phyloP scores from a whole-genome alignment of 2,113 vertebrate genomes.

The Lates calcarifer region DNA sequence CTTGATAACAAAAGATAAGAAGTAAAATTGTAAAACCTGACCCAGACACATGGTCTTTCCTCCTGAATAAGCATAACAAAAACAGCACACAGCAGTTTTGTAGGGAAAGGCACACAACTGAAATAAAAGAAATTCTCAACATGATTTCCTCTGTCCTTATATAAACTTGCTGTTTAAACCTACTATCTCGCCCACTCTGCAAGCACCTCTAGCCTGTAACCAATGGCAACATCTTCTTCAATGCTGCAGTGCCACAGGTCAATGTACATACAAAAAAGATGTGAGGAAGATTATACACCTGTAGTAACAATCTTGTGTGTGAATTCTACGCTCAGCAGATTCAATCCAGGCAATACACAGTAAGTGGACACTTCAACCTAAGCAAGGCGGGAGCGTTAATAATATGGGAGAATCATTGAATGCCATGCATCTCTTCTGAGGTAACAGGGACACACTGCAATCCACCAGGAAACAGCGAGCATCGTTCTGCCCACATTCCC shows the following conservation, averaged over 20 bases:
- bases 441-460: constrained; percentile 63
- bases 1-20: constrained; percentile 7
- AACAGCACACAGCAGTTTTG: constrained; percentile 15
- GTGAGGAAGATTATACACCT: constrained; percentile 24
- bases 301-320: constrained; percentile 26
- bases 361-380: constrained; percentile 29
- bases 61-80: constrained; percentile 3
- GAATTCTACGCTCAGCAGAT: constrained; percentile 1
- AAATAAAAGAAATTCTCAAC: background rate
- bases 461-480: constrained; percentile 61
- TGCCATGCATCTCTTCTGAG: constrained; percentile 54
- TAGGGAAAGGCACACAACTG: background rate
- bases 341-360: constrained; percentile 18
- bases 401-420: constrained; percentile 29
- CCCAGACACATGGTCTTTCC: background rate
- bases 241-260: constrained; percentile 55
- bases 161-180: constrained; percentile 64
- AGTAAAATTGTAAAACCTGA: background rate
- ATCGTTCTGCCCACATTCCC: constrained; percentile 64
- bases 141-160: constrained; percentile 55
- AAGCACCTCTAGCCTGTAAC: constrained; percentile 68
- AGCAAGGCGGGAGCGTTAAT: constrained; percentile 35
- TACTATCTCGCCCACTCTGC: constrained; percentile 64
- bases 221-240: constrained; percentile 76
- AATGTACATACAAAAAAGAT: constrained; percentile 47